Percentiles rank a stretch among this genome's conserved stretches.
phyloP scores from a whole-genome alignment of 2,888 invertebrate species.

The Aproaerema taeniolella region DNA sequence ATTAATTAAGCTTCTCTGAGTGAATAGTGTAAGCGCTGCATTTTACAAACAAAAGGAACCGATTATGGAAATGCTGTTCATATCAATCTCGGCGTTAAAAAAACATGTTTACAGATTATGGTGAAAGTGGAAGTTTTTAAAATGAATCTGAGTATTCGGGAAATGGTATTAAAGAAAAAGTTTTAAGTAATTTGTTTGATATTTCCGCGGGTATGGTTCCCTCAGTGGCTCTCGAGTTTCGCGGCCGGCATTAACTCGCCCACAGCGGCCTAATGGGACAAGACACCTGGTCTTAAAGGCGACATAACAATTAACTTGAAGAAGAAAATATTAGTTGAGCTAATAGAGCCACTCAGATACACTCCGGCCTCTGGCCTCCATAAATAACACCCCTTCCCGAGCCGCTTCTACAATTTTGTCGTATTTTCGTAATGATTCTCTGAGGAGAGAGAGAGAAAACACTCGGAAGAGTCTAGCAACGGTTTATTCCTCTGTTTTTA shows the following conservation, averaged over 20 bases:
- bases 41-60: slow-evolving; percentile 6
- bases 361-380: slow-evolving; percentile 58
- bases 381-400: slow-evolving; percentile 68
- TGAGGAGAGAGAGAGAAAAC: slow-evolving; percentile 35
- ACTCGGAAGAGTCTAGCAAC: slow-evolving; percentile 38
- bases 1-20: slow-evolving; percentile 16
- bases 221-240: slow-evolving; percentile 56
- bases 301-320: slow-evolving; percentile 73
- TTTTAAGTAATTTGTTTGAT: slow-evolving; percentile 76
- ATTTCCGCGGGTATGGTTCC: slow-evolving; percentile 56
- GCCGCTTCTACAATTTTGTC: slow-evolving; percentile 58
- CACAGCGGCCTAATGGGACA: slow-evolving; percentile 63
- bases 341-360: slow-evolving; percentile 70
- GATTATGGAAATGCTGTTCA: not conserved
- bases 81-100: no score
- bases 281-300: slow-evolving; percentile 72
- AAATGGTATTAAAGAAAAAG: slow-evolving; percentile 63
- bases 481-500: slow-evolving; percentile 31
- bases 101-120: slow-evolving; percentile 21
- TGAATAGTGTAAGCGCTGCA: slow-evolving; percentile 8
- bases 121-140: slow-evolving; percentile 51
- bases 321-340: slow-evolving; percentile 74
- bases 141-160: slow-evolving; percentile 52
- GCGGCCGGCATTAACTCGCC: slow-evolving; percentile 56
- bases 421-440: slow-evolving; percentile 69